Conservation (phyloP, 2,797 vertebrate genomes). For the Malacoctenus gilli region DNA sequence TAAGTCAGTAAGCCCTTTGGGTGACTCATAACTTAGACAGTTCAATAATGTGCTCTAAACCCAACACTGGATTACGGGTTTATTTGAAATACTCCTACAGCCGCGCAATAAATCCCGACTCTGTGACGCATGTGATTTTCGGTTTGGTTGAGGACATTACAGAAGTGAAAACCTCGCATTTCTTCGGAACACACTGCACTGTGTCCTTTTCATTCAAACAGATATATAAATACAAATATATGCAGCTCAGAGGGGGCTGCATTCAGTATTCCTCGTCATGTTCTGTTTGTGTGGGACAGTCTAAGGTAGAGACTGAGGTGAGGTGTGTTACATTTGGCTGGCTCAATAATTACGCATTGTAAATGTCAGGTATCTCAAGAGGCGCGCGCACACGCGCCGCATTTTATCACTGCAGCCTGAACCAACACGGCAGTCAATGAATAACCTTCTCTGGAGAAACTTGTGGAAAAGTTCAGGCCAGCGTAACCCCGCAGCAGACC, state of each 20-base stretch:
- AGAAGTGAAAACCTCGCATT: neutral
- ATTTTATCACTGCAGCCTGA: slow-evolving; percentile 1
- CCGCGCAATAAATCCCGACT: neutral
- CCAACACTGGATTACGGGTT: neutral
- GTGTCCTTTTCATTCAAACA: neutral
- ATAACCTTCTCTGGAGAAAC: slow-evolving; percentile 8
- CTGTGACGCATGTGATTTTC: slow-evolving; percentile 4
- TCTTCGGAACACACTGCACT: neutral
- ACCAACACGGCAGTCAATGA: slow-evolving; percentile 10
- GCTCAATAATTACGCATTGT: slow-evolving; percentile 19
- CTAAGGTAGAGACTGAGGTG: neutral
- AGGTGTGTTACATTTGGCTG: neutral
- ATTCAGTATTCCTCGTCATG: neutral
- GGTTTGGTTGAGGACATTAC: neutral
- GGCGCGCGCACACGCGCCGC: neutral
- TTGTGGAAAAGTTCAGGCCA: neutral
- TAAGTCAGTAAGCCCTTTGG: too few species aligned
- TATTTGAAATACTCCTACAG: neutral
- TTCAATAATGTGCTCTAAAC: neutral
- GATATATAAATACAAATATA: neutral
- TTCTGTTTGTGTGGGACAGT: neutral
- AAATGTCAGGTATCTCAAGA: slow-evolving; percentile 6
- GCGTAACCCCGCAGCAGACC: neutral
- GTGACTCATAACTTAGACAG: neutral
- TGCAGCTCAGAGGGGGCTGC: neutral